A percentile compares a stretch with the other conserved stretches of the same genome.
Evolutionary conservation across 1,140 invertebrate genomes (phyloP).

Genomic region (Neodiprion virginianus): DNA sequence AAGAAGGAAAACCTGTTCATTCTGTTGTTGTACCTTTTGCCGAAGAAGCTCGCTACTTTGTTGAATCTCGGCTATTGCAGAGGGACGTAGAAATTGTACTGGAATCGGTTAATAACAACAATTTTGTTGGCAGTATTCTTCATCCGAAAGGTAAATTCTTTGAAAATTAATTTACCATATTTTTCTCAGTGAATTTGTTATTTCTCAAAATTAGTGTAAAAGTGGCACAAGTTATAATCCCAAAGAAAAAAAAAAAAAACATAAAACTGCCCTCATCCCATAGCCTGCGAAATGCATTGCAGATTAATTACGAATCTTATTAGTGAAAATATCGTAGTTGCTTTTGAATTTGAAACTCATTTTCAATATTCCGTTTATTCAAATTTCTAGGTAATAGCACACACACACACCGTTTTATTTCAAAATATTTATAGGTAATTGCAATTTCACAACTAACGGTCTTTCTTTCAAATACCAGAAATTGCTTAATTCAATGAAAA

Average conservation of each 20-base stretch:
- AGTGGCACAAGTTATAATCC: no score
- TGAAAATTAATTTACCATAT: not conserved
- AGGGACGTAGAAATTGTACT: slow-evolving; percentile 92
- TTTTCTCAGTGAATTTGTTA: no score
- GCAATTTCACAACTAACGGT: no score
- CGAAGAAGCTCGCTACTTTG: slow-evolving; percentile 88
- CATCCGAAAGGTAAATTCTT: slow-evolving; percentile 78
- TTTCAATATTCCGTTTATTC: no score
- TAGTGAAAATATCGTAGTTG: not conserved
- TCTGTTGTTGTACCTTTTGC: slow-evolving; percentile 68
- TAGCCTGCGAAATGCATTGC: not conserved
- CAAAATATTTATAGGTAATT: no score
- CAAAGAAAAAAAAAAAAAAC: not conserved
- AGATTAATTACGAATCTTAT: not conserved
- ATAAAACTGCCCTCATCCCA: not conserved
- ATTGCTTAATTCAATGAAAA: no score
- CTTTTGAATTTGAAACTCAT: no score
- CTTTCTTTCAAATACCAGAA: no score
- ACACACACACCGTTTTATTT: not conserved
- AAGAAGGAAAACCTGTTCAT: slow-evolving; percentile 69
- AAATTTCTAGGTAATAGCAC: no score
- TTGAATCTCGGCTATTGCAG: slow-evolving; percentile 90
- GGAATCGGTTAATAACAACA: slow-evolving; percentile 90
- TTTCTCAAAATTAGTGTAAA: no score
- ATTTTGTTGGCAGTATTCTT: slow-evolving; percentile 92